Percentiles rank a stretch among this genome's conserved stretches.
Conservation (phyloP, 2,797 vertebrate genomes). For the Phoxinus dragarum region DNA sequence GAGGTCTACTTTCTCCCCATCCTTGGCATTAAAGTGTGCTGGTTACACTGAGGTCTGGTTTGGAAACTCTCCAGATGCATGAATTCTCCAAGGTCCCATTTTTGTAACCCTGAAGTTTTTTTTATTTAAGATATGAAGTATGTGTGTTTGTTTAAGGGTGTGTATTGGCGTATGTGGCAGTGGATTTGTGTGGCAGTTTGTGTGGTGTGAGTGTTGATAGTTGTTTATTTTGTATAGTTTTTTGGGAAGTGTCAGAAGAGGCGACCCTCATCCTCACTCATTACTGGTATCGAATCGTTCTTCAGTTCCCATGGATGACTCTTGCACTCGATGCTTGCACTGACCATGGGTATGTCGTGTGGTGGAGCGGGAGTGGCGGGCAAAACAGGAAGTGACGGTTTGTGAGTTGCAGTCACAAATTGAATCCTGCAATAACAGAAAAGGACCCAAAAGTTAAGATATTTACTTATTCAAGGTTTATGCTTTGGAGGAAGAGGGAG, state of each 20-base stretch:
- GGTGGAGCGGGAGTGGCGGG: conserved; percentile 83
- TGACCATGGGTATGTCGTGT: conserved; percentile 86
- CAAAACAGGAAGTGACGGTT: conserved; percentile 84
- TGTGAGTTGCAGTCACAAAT: conserved; percentile 91
- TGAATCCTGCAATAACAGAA: conserved; percentile 81
- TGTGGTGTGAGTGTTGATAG: conserved; percentile 61
- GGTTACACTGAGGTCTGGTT: conserved; percentile 57
- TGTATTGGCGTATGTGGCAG: conserved; percentile 46
- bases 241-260: conserved; percentile 55
- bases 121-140: conserved; percentile 59
- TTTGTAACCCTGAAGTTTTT: conserved; percentile 39
- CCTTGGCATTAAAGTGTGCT: conserved; percentile 69
- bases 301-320: conserved; percentile 75
- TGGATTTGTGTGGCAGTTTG: conserved; percentile 62
- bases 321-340: conserved; percentile 88
- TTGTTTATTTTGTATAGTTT: conserved; percentile 61
- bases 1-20: conserved; percentile 51
- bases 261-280: conserved; percentile 76
- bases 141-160: conserved; percentile 39
- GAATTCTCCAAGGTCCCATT: conserved; percentile 41
- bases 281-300: conserved; percentile 79
- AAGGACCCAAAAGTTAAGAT: conserved; percentile 12
- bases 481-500: not conserved
- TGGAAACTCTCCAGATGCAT: conserved; percentile 6
- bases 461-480: conserved; percentile 18